These are phyloP conservation scores for Lampris incognitus DNA, from an alignment of 2,113 vertebrate genomes.

Conservation along the genomic window DNA sequence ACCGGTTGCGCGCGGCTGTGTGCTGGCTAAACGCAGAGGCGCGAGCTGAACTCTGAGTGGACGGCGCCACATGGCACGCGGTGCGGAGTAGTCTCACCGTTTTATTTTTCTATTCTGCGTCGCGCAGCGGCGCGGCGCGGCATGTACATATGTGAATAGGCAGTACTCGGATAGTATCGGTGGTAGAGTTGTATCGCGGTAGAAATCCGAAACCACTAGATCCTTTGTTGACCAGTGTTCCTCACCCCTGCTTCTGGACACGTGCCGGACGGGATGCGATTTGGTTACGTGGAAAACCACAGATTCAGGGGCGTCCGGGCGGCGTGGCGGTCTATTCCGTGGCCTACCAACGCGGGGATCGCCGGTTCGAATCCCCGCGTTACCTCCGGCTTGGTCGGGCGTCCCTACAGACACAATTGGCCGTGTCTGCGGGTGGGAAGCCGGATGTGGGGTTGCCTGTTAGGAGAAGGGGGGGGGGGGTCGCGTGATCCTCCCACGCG, in stretches of 20 bases:
- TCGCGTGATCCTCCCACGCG: too few species aligned
- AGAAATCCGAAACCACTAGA: constrained; percentile 66
- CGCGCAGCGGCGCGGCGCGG: constrained; percentile 26
- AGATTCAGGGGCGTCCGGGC: not conserved
- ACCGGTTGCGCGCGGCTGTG: constrained; percentile 35
- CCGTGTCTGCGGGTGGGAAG: too few species aligned
- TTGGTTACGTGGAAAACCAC: constrained; percentile 30
- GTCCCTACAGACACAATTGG: too few species aligned
- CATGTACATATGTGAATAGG: constrained; percentile 79
- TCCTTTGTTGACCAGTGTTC: constrained; percentile 47
- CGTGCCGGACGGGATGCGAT: constrained; percentile 45
- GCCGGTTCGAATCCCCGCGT: too few species aligned
- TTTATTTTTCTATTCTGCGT: constrained; percentile 73
- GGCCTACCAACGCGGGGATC: too few species aligned
- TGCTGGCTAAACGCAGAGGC: constrained; percentile 49
- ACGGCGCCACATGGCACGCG: constrained; percentile 24
- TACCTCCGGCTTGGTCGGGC: too few species aligned
- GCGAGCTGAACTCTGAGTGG: constrained; percentile 18
- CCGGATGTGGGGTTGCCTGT: too few species aligned
- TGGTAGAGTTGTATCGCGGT: constrained; percentile 69
- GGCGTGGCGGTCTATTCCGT: too few species aligned
- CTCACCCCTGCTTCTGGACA: constrained; percentile 33
- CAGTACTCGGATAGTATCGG: constrained; percentile 67
- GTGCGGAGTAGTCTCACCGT: constrained; percentile 67
- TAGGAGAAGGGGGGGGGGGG: too few species aligned